Conservation (phyloP, 2,888 invertebrate species). For the Netelia virgata region DNA sequence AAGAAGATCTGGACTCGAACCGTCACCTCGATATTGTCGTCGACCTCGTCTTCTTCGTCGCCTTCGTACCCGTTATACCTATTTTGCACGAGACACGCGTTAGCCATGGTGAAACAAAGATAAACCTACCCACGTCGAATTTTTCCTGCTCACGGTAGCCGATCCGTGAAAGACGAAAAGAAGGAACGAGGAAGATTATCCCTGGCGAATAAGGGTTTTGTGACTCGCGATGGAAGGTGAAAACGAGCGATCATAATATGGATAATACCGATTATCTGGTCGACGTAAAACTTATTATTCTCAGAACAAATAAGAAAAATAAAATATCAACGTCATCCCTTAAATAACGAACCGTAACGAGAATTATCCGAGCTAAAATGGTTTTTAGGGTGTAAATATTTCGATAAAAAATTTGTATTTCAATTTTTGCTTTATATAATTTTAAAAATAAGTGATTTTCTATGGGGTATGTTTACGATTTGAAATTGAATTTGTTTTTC, state of each 20-base stretch:
- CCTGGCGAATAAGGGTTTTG: background rate
- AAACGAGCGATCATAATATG: background rate
- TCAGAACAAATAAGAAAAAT: too few species aligned
- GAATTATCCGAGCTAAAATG: too few species aligned
- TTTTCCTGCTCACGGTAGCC: background rate
- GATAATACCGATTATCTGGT: background rate
- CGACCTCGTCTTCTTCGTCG: background rate
- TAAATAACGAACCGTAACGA: too few species aligned
- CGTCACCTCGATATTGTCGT: conserved; percentile 51
- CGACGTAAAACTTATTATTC: too few species aligned
- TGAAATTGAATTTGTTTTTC: too few species aligned
- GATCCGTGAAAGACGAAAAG: background rate
- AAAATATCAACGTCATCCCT: too few species aligned
- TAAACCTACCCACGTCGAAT: background rate
- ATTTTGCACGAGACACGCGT: conserved; percentile 45
- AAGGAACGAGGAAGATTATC: background rate
- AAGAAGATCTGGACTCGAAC: conserved; percentile 59
- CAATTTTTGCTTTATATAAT: too few species aligned
- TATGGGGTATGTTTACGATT: too few species aligned
- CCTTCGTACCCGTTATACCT: conserved; percentile 29
- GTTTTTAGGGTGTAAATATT: too few species aligned
- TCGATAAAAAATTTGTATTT: too few species aligned
- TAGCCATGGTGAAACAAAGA: background rate
- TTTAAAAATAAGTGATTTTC: too few species aligned
- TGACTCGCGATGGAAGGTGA: background rate